Conservation (phyloP, 1,140 invertebrate species). For the Cyclina sinensis region DNA sequence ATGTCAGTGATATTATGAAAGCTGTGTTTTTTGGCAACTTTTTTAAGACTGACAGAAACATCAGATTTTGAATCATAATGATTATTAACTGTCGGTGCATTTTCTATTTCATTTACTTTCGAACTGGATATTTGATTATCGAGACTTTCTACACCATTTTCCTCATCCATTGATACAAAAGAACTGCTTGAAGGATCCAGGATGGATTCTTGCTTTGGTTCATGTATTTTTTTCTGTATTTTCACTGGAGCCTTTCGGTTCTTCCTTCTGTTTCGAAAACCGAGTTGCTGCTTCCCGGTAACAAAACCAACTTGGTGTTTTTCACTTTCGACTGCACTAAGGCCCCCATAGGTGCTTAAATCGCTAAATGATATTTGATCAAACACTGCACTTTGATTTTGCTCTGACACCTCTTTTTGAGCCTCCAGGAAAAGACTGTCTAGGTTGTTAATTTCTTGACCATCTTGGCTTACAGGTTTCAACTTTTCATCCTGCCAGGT, state of each 20-base stretch:
- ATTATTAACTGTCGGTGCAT: not conserved
- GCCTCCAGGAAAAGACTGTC: not conserved
- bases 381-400: not conserved
- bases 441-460: not conserved
- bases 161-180: not conserved
- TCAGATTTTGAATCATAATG: not conserved
- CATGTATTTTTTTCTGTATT: not conserved
- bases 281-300: not conserved
- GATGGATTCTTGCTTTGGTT: not conserved
- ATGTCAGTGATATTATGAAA: slow-evolving; percentile 38
- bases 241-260: slow-evolving; percentile 10
- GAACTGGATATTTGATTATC: slow-evolving; percentile 5
- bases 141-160: not conserved
- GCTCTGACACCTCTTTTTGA: not conserved
- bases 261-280: slow-evolving; percentile 45
- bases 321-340: not conserved
- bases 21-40: not conserved
- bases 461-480: not conserved
- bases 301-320: not conserved
- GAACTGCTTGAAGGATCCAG: not conserved
- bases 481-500: slow-evolving; percentile 18
- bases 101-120: not conserved
- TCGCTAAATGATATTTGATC: not conserved
- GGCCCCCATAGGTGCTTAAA: not conserved
- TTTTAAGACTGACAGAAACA: not conserved